Percentiles rank a stretch among this genome's conserved stretches.
Evolutionary conservation across 2,797 vertebrate species (phyloP).

Genomic region (Sparidentex hasta): DNA sequence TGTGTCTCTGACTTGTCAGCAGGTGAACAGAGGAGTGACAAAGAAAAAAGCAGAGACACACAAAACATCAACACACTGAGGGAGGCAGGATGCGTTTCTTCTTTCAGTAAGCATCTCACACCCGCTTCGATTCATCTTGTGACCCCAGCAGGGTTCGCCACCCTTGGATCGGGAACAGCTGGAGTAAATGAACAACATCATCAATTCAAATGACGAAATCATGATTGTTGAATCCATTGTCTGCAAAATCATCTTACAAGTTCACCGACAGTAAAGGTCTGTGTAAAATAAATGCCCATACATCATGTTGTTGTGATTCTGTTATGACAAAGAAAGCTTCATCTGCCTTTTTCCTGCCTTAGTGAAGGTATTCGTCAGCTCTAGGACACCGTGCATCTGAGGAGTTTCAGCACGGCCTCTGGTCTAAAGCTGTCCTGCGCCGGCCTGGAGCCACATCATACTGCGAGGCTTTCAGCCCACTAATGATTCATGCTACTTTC

Average conservation of each 20-base stretch:
- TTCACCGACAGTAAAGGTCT: background rate
- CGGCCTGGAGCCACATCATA: constrained; percentile 36
- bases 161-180: background rate
- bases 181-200: background rate
- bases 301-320: background rate
- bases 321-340: background rate
- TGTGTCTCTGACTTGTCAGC: background rate
- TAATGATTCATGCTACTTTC: constrained; percentile 63
- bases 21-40: background rate
- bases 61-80: background rate
- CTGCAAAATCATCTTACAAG: background rate
- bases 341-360: background rate
- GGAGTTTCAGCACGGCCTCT: constrained; percentile 16
- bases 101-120: background rate
- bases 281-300: background rate
- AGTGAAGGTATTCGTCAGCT: constrained; percentile 10
- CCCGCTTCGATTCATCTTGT: background rate
- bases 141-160: too few relatives aligned
- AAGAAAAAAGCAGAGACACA: background rate
- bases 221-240: background rate
- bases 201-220: background rate
- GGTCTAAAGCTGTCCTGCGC: constrained; percentile 24
- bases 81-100: background rate
- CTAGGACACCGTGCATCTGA: background rate
- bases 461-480: constrained; percentile 27